Evolutionary conservation across 2,113 vertebrate species (phyloP).

Genomic region (Silurus glanis): DNA sequence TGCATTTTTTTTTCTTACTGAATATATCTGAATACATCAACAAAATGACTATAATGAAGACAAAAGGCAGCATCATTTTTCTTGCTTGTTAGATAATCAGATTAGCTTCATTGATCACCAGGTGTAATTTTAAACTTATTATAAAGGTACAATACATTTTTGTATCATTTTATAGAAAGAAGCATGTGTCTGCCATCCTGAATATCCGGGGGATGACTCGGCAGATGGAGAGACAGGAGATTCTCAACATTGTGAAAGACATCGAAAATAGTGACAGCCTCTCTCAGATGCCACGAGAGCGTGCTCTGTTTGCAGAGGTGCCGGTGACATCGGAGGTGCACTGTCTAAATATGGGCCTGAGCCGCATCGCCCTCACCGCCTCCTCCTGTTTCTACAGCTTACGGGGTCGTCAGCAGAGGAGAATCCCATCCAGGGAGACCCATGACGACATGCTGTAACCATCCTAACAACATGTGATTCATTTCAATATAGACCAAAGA

Average conservation of each 20-base stretch:
- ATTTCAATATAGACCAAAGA: background rate
- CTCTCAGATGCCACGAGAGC: slow-evolving; percentile 62
- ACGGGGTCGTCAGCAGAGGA: slow-evolving; percentile 53
- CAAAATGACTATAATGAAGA: slow-evolving; percentile 13
- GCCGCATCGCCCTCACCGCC: slow-evolving; percentile 70
- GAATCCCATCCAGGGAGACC: slow-evolving; percentile 57
- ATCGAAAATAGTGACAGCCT: slow-evolving; percentile 70
- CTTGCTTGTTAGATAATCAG: background rate
- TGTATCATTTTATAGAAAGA: slow-evolving; percentile 68
- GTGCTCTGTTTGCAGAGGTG: slow-evolving; percentile 80
- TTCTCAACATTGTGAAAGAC: slow-evolving; percentile 82
- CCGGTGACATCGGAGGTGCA: slow-evolving; percentile 75
- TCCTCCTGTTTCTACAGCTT: slow-evolving; percentile 70
- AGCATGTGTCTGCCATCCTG: slow-evolving; percentile 83
- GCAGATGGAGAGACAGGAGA: slow-evolving; percentile 77
- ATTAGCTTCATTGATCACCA: background rate
- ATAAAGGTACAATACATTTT: too few species aligned
- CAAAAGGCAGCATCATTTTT: slow-evolving; percentile 2
- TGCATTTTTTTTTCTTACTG: background rate
- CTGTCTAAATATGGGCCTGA: slow-evolving; percentile 78
- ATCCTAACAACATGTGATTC: background rate
- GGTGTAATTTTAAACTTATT: too few species aligned
- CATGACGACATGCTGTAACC: slow-evolving; percentile 61
- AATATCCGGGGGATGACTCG: slow-evolving; percentile 81
- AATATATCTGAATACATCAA: background rate